Percentiles rank a stretch among this genome's conserved stretches.
These are phyloP conservation scores for Automeris io DNA, from an alignment of 2,888 invertebrate species.

Conservation along the genomic window DNA sequence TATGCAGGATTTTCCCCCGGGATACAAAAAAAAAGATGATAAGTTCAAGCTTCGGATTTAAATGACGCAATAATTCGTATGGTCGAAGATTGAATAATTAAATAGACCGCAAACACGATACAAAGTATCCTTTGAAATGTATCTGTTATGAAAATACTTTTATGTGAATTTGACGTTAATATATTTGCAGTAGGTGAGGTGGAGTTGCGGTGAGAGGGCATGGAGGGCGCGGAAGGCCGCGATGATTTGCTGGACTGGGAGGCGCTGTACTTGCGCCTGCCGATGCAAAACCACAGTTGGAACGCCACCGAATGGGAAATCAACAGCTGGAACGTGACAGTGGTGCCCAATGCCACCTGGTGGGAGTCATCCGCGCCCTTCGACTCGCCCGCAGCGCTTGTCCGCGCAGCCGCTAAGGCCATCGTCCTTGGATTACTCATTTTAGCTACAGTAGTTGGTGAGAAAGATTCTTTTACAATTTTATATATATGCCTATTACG, in stretches of 20 bases:
- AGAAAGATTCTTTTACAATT: no score
- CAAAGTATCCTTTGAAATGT: no score
- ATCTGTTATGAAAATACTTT: no score
- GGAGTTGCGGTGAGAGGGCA: conserved; percentile 62
- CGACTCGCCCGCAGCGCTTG: conserved; percentile 71
- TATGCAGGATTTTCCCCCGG: no score
- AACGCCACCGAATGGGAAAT: conserved; percentile 54
- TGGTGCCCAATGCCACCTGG: conserved; percentile 53
- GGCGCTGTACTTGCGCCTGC: conserved; percentile 54
- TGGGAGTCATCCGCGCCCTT: conserved; percentile 64
- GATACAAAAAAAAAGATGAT: no score
- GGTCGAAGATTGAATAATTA: no score
- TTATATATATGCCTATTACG: no score
- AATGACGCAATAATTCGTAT: no score
- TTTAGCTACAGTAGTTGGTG: conserved; percentile 80
- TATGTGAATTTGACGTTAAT: no score
- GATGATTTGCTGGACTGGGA: conserved; percentile 65
- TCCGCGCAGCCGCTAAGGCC: conserved; percentile 79
- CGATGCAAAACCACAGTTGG: conserved; percentile 50
- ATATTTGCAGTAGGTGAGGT: conserved; percentile 38
- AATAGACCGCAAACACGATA: no score
- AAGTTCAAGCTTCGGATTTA: no score
- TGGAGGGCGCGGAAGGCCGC: conserved; percentile 68
- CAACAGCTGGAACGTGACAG: conserved; percentile 49
- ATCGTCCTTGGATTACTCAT: conserved; percentile 78